A percentile compares a stretch with the other conserved stretches of the same genome.
phyloP scores from a whole-genome alignment of 2,797 vertebrate genomes.

The Chaunax sp. region DNA sequence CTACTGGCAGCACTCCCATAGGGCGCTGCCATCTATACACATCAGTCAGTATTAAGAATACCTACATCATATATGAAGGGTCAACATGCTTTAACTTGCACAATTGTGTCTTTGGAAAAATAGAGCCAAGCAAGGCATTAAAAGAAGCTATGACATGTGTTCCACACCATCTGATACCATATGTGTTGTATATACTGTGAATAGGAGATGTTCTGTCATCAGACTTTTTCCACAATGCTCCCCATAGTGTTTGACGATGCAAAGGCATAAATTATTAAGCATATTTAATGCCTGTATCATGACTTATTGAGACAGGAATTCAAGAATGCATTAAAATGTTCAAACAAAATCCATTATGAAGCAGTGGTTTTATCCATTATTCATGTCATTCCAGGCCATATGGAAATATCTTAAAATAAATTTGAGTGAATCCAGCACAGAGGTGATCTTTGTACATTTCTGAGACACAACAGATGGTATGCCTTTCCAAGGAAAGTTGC shows the following conservation, averaged over 20 bases:
- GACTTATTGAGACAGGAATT: conserved; percentile 27
- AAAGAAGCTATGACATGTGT: conserved; percentile 47
- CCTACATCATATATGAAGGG: conserved; percentile 23
- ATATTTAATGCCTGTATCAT: conserved; percentile 1
- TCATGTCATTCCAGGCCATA: conserved; percentile 48
- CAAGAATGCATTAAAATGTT: conserved; percentile 44
- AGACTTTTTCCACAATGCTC: conserved; percentile 40
- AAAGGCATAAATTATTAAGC: conserved; percentile 39
- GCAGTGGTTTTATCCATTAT: conserved; percentile 78
- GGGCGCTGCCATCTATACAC: conserved; percentile 65
- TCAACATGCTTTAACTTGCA: conserved; percentile 49
- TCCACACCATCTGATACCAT: conserved; percentile 44
- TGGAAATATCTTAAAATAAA: conserved; percentile 40
- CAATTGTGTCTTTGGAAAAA: conserved; percentile 68
- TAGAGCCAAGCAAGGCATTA: conserved; percentile 60
- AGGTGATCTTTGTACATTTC: conserved; percentile 57
- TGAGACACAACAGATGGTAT: conserved; percentile 26
- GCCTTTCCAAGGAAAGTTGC: conserved; percentile 23
- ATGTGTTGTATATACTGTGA: conserved; percentile 23
- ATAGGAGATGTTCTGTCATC: conserved; percentile 41
- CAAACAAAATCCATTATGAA: conserved; percentile 49
- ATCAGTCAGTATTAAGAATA: conserved; percentile 48
- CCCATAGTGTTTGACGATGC: conserved; percentile 35
- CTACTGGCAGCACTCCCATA: conserved; percentile 74
- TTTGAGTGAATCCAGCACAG: conserved; percentile 43